Percentiles rank a stretch among this genome's conserved stretches.
phyloP scores from a whole-genome alignment of 2,113 vertebrate genomes.

The Oreocharis arfaki region DNA sequence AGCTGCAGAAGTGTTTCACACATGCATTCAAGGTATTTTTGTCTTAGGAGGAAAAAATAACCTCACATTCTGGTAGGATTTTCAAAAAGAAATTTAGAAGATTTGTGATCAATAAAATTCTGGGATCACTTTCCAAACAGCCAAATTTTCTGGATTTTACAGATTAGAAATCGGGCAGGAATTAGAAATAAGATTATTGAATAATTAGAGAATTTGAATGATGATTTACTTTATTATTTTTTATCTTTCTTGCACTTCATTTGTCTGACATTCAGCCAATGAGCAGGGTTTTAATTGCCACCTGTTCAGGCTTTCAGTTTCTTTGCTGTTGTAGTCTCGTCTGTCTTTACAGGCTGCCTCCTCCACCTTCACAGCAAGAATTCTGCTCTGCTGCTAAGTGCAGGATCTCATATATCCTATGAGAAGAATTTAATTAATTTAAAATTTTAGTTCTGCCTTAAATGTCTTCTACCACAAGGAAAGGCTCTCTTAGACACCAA shows the following conservation, averaged over 20 bases:
- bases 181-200: neutral
- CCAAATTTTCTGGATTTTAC: neutral
- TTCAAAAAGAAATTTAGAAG: neutral
- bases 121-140: neutral
- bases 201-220: neutral
- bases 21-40: neutral
- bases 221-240: neutral
- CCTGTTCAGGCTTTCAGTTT: neutral
- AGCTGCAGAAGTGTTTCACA: neutral
- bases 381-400: neutral
- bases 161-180: neutral
- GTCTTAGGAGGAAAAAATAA: neutral
- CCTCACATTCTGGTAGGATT: neutral
- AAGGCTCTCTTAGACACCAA: neutral
- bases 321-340: neutral
- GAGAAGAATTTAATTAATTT: neutral
- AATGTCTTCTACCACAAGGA: neutral
- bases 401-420: neutral
- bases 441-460: neutral
- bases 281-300: neutral
- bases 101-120: neutral
- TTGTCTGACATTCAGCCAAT: neutral
- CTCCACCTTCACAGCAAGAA: neutral
- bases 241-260: neutral
- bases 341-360: neutral